A percentile compares a stretch with the other conserved stretches of the same genome.
Evolutionary conservation across 2,113 vertebrate species (phyloP).

Genomic region (Mesitornis unicolor): DNA sequence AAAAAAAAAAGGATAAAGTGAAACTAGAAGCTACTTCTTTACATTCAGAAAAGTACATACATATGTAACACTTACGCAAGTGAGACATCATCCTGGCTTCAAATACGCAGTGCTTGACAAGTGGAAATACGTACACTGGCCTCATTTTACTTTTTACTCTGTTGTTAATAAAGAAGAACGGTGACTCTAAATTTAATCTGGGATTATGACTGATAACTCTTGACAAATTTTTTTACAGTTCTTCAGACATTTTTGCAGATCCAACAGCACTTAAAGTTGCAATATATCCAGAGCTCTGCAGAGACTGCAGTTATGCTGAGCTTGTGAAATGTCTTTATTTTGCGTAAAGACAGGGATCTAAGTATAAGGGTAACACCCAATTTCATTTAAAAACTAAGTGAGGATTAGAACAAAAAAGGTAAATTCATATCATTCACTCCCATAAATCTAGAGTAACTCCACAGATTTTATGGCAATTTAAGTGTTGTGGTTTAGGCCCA

Average conservation of each 20-base stretch:
- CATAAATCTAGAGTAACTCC: background rate
- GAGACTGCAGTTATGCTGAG: background rate
- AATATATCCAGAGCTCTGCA: background rate
- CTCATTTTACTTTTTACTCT: background rate
- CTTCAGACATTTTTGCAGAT: conserved; percentile 3
- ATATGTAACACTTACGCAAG: background rate
- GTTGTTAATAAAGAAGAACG: background rate
- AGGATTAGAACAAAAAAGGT: background rate
- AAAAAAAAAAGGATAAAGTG: background rate
- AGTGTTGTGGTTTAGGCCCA: too few species aligned
- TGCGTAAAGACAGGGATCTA: background rate
- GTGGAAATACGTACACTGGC: background rate
- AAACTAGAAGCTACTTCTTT: background rate
- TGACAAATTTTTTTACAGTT: conserved; percentile 7
- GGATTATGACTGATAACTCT: background rate
- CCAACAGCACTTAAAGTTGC: background rate
- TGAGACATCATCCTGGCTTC: background rate
- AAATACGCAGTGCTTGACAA: background rate
- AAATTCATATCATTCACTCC: background rate
- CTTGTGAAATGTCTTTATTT: background rate
- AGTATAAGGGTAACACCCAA: background rate
- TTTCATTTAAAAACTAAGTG: background rate
- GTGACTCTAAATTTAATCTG: background rate
- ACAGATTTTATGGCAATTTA: background rate
- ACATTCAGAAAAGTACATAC: background rate